Evolutionary conservation across 2,113 vertebrate genomes (phyloP), one percentile per base, ranked within the genome.

Genomic region (Rattus norvegicus): DNA sequence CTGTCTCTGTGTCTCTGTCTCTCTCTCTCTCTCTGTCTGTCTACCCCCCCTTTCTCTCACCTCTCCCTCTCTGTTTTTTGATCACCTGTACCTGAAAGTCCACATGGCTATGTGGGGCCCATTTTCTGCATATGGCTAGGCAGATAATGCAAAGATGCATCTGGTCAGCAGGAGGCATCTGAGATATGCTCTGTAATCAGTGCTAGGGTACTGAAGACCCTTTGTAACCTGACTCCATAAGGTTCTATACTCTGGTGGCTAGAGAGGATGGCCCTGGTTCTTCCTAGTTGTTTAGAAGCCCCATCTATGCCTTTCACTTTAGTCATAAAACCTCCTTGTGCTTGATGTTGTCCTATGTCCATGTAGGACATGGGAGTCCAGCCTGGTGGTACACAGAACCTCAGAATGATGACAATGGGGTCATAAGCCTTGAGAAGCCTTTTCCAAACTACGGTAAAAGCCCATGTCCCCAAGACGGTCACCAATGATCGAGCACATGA

Each of bases 331-430:
- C 54, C n/a, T 47, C 28, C 7, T 26, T 54, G 14, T 39, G 16
- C 17, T 73, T 61, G 17, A 9, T 47, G 72, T 30, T 39, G 24
- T 28, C 52, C 9, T 59, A 5, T 30, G 52, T 30, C 10, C 26
- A 43, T 9, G 26, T 28, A 72, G 24, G 36, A 12, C 16, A 39
- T 75, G 70, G n/a, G 54, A 19, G 14, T 75, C 4, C n/a, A 59
- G 17, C 9, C 70, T 20, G 0, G 1, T n/a, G 14, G 1, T 4
- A 17, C 13, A 16, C 9, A 26, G 49, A 59, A 14, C 5, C 24
- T 73, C 33, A 86, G 13, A 30, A n/a, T 56, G 17, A n/a, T 28
- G 24, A 59, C 26, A 54, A 56, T 36, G 49, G 39, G 28, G 4
- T 49, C 84, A 70, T 22, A 10, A 87, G 47, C 12, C 47, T 54